phyloP scores from a whole-genome alignment of 2,113 vertebrate genomes.

The Asarcornis scutulata region DNA sequence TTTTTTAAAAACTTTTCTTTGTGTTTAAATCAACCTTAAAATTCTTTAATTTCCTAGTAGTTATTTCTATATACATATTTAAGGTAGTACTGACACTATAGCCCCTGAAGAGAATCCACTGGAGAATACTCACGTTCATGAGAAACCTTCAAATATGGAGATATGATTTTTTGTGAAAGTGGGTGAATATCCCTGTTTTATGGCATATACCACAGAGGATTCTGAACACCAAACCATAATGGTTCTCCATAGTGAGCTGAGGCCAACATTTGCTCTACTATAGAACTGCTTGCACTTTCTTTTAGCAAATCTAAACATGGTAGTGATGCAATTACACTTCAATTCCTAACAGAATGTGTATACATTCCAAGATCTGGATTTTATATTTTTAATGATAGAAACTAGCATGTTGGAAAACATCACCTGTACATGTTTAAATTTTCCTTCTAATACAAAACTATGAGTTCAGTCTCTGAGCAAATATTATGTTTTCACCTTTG shows the following conservation, averaged over 20 bases:
- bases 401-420: neutral
- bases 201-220: neutral
- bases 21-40: neutral
- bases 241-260: neutral
- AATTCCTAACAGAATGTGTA: neutral
- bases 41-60: fast-evolving
- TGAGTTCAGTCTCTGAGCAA: neutral
- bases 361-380: neutral
- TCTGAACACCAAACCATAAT: neutral
- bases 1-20: neutral
- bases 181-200: neutral
- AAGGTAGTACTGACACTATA: neutral
- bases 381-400: neutral
- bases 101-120: neutral
- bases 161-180: neutral
- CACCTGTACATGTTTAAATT: neutral
- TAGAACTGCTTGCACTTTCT: neutral
- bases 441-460: neutral
- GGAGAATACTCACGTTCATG: neutral
- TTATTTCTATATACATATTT: neutral
- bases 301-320: neutral
- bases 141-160: neutral
- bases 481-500: neutral
- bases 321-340: neutral
- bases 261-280: neutral